These are phyloP conservation scores for Tangara arthus DNA, from an alignment of 2,797 vertebrate genomes.

Conservation along the genomic window DNA sequence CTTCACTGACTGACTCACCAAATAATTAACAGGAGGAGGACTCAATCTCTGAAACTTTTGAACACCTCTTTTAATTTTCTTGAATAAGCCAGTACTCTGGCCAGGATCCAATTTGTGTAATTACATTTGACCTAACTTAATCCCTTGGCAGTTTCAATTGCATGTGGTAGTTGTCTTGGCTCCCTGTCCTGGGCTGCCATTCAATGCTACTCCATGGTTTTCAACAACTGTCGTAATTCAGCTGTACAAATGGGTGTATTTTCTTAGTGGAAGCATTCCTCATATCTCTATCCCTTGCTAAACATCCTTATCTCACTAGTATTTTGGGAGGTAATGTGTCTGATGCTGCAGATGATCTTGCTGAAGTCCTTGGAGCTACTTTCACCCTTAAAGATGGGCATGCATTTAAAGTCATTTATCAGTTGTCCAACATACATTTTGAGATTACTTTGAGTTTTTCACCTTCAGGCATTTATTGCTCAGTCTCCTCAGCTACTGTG, in stretches of 20 bases:
- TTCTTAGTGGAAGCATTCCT: constrained; percentile 6
- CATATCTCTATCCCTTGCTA: not conserved
- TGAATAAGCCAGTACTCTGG: constrained; percentile 42
- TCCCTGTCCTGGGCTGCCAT: constrained; percentile 24
- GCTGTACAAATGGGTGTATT: not conserved
- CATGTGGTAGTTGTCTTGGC: constrained; percentile 49
- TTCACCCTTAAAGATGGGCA: not conserved
- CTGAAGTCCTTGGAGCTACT: not conserved
- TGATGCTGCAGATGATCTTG: not conserved
- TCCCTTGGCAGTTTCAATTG: constrained; percentile 61
- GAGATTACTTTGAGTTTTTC: not conserved
- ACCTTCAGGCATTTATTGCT: not conserved
- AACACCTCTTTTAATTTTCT: constrained; percentile 68
- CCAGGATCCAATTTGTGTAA: constrained; percentile 47
- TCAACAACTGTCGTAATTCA: constrained; percentile 20
- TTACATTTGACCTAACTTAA: constrained; percentile 66
- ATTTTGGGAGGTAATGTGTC: not conserved
- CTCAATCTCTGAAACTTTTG: constrained; percentile 61
- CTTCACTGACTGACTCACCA: constrained; percentile 53
- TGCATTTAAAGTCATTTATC: not conserved
- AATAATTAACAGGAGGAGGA: constrained; percentile 61
- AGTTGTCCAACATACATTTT: not conserved
- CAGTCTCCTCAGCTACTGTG: not conserved
- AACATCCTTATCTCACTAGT: not conserved
- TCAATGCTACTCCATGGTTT: constrained; percentile 43